Conservation (phyloP, 1,140 invertebrate species). For the Phortica variegata region DNA sequence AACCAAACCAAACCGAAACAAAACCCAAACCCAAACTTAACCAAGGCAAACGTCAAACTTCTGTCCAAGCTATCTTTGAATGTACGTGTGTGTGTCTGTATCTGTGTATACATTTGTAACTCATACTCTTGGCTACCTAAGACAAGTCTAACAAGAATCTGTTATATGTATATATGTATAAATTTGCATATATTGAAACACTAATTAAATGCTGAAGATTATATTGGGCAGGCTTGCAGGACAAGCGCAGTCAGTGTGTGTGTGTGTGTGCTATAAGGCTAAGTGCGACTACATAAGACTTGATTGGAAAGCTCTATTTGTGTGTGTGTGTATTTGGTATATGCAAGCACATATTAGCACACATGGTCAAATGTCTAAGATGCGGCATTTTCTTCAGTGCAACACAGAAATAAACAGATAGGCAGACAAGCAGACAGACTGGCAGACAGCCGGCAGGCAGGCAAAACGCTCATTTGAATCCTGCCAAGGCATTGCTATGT, state of each 20-base stretch:
- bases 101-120: constrained; percentile 49
- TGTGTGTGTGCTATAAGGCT: neutral
- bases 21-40: constrained; percentile 15
- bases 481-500: too few relatives aligned
- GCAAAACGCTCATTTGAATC: too few relatives aligned
- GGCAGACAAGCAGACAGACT: too few relatives aligned
- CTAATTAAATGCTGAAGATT: constrained; percentile 54
- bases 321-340: neutral
- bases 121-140: constrained; percentile 33
- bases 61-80: neutral
- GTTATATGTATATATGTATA: constrained; percentile 5
- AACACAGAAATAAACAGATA: neutral
- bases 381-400: neutral
- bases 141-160: constrained; percentile 21
- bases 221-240: constrained; percentile 47
- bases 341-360: neutral
- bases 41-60: constrained; percentile 1
- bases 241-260: constrained; percentile 4
- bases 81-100: constrained; percentile 7
- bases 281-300: too few relatives aligned
- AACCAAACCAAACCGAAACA: constrained; percentile 14
- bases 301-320: neutral
- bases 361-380: neutral
- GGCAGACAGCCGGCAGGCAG: too few relatives aligned
- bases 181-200: constrained; percentile 41